Percentiles rank a stretch among this genome's conserved stretches.
phyloP scores from a whole-genome alignment of 2,113 vertebrate genomes.

The Panthera leo region DNA sequence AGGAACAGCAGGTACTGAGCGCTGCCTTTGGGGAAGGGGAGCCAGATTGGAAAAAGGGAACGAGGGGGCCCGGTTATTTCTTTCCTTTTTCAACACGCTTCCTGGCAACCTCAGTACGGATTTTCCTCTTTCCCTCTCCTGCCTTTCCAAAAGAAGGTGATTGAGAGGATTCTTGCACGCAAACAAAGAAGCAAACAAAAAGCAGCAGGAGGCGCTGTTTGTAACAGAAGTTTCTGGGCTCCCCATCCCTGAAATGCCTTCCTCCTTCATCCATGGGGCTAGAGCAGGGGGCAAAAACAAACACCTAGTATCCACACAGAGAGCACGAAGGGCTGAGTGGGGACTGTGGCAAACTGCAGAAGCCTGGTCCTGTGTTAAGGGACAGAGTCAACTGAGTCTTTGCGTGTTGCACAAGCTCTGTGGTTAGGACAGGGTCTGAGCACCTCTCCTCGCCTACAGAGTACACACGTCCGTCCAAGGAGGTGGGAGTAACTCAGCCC shows the following conservation, averaged over 20 bases:
- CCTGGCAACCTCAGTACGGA: rapidly evolving
- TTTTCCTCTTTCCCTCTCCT: background rate
- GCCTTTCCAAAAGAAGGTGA: background rate
- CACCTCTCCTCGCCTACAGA: rapidly evolving
- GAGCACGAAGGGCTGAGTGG: background rate
- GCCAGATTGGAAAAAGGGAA: background rate
- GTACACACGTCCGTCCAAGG: rapidly evolving
- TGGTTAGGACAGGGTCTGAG: background rate
- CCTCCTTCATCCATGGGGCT: background rate
- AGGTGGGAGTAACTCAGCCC: background rate
- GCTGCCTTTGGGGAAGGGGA: background rate
- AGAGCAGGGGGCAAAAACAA: background rate
- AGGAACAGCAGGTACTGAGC: background rate
- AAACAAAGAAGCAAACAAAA: background rate
- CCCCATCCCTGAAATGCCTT: background rate
- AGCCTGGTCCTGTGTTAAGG: background rate
- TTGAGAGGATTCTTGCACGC: rapidly evolving
- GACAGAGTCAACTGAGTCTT: background rate
- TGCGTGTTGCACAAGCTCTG: background rate
- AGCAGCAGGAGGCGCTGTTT: background rate
- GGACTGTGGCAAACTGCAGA: background rate
- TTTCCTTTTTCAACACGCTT: background rate
- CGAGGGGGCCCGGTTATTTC: rapidly evolving
- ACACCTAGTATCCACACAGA: background rate
- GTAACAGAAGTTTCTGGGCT: background rate